Evolutionary conservation across 2,113 vertebrate species (phyloP), one percentile per base, ranked within the genome.

Genomic region (Hippocampus mohnikei): DNA sequence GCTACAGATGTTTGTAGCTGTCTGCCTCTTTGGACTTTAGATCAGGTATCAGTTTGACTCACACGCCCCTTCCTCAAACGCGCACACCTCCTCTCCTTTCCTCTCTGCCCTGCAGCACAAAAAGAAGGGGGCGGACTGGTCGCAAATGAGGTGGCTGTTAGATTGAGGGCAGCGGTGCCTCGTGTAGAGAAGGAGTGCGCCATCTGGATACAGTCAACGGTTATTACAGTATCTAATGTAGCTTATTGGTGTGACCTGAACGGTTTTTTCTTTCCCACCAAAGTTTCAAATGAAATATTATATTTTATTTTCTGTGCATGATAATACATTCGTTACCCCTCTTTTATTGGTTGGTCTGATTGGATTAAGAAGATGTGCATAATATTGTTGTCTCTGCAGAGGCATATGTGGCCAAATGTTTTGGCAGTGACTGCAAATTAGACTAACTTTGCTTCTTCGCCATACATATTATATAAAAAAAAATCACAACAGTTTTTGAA

Each of bases 191-290:
- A 60, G 64, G n/a, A 56, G 73, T 23, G 67, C 78, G 81, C 84
- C 88, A 84, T 67, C 85, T 88, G 83, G 78, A 69, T 3, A 84
- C 64, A 37, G 29, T 1, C 9, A 3, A 48, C 18, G 33, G 1
- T 13, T 33, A 78, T 67, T 81, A 23, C 85, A 80, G 40, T 2
- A 23, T 12, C 50, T 6, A 15, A 40, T 25, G 55, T 27, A 1
- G 50, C 2, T 52, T 52, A 52, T 52, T n/a, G 50, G 20, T 21
- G 20, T 52, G 50, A 52, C 50, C 13, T 18, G 15, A 48, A 5
- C 4, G 15, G 33, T 5, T 37, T 37, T 37, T 37, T 16, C 18
- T 48, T 48, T 48, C 11, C 20, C 8, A 21, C 50, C 50, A 52
- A 21, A 1, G 20, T 52, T 52, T 52, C 50, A 52, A 2, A 52